Percentiles rank a stretch among this genome's conserved stretches.
Evolutionary conservation across 2,797 vertebrate species (phyloP).

Genomic region (Champsocephalus gunnari): DNA sequence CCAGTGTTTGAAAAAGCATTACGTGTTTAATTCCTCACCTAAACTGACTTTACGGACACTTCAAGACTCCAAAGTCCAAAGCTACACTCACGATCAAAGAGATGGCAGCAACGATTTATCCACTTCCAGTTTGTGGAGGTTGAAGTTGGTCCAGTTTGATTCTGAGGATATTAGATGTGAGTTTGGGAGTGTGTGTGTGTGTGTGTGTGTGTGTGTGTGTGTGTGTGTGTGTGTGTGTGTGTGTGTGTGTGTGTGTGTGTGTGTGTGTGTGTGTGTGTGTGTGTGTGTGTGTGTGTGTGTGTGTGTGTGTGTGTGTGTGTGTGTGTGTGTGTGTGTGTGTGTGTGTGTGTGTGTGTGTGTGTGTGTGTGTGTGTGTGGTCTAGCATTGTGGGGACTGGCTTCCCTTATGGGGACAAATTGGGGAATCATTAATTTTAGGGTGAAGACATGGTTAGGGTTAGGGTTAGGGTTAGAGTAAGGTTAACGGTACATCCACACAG

Average conservation of each 20-base stretch:
- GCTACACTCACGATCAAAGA: conserved; percentile 23
- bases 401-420: no score
- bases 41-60: neutral
- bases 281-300: conserved; percentile 15
- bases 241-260: no score
- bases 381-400: no score
- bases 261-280: neutral
- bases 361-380: no score
- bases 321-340: conserved; percentile 14
- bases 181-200: conserved; percentile 5
- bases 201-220: conserved; percentile 18
- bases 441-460: no score
- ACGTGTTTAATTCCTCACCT: conserved; percentile 18
- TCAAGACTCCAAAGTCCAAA: conserved; percentile 15
- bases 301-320: conserved; percentile 8
- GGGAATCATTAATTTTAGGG: no score
- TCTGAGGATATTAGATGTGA: conserved; percentile 26
- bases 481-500: no score
- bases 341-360: no score
- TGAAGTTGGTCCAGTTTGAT: conserved; percentile 58
- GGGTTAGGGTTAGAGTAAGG: no score
- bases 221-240: neutral
- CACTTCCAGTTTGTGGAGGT: conserved; percentile 3
- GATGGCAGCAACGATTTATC: conserved; percentile 16
- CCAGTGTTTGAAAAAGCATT: conserved; percentile 20